These are phyloP conservation scores for Tuta absoluta DNA, from an alignment of 2,888 invertebrate genomes.

Conservation along the genomic window DNA sequence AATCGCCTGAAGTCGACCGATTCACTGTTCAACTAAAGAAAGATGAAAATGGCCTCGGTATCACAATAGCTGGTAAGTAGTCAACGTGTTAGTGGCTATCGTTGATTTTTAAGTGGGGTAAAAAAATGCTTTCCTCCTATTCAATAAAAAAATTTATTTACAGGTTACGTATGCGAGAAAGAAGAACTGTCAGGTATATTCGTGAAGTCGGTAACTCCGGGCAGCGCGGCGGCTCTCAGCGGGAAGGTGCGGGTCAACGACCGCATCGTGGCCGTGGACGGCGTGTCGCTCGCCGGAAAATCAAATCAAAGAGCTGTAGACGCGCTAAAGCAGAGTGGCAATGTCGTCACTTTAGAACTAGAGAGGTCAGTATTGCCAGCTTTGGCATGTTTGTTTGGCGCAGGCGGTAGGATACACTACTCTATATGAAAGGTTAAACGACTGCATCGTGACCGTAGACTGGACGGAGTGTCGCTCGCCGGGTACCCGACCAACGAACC, in stretches of 20 bases:
- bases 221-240: conserved; percentile 96
- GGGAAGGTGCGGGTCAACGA: conserved; percentile 98
- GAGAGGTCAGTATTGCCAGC: conserved; percentile 80
- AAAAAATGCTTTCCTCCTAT: too few relatives aligned
- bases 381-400: too few relatives aligned
- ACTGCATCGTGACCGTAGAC: conserved; percentile 99
- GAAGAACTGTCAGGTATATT: conserved; percentile 99
- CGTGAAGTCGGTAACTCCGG: conserved; percentile 98
- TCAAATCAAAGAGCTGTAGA: conserved; percentile 99
- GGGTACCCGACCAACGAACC: conserved; percentile 98
- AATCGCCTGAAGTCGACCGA: conserved; percentile 95
- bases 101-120: too few relatives aligned
- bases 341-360: conserved; percentile 92
- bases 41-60: conserved; percentile 95
- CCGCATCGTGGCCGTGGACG: conserved; percentile 99
- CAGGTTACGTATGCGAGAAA: conserved; percentile 97
- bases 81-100: too few relatives aligned
- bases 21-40: conserved; percentile 96
- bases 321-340: conserved; percentile 96
- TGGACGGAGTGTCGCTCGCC: conserved; percentile 96
- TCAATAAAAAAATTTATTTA: background rate
- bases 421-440: conserved; percentile 87
- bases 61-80: conserved; percentile 91
- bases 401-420: too few relatives aligned
- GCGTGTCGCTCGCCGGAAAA: conserved; percentile 95